These are phyloP conservation scores for Delia radicum DNA, from an alignment of 1,140 invertebrate species.

Conservation along the genomic window DNA sequence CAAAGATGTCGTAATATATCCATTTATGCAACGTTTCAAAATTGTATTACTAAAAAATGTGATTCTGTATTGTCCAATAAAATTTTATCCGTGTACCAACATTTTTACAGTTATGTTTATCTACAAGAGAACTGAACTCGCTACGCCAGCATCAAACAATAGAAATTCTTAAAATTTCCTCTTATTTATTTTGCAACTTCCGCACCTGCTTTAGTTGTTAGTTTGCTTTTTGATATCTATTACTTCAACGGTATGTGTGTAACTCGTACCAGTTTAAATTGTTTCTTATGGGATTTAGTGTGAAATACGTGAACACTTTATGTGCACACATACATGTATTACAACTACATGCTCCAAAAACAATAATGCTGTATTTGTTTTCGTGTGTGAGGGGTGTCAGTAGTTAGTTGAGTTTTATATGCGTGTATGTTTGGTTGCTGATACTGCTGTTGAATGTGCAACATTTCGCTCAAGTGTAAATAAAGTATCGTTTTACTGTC, in stretches of 20 bases:
- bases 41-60: no score
- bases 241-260: not conserved
- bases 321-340: not conserved
- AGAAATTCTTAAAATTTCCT: no score
- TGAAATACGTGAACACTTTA: slow-evolving; percentile 13
- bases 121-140: no score
- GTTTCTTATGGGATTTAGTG: slow-evolving; percentile 11
- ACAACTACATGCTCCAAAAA: not conserved
- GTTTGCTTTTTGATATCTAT: not conserved
- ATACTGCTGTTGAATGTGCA: slow-evolving; percentile 41
- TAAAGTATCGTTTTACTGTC: slow-evolving; percentile 35
- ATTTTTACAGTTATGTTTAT: no score
- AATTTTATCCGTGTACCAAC: no score
- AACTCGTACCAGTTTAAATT: not conserved
- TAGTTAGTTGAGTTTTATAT: not conserved
- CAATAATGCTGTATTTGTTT: not conserved
- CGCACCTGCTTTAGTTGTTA: no score
- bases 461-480: slow-evolving; percentile 54
- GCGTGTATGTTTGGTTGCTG: slow-evolving; percentile 1
- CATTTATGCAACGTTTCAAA: no score
- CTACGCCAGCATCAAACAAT: no score
- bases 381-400: not conserved
- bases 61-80: no score
- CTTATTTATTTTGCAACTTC: no score
- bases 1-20: no score